Base-by-base conservation (phyloP, 2,797 vertebrate species). In the Alauda arvensis region DNA sequence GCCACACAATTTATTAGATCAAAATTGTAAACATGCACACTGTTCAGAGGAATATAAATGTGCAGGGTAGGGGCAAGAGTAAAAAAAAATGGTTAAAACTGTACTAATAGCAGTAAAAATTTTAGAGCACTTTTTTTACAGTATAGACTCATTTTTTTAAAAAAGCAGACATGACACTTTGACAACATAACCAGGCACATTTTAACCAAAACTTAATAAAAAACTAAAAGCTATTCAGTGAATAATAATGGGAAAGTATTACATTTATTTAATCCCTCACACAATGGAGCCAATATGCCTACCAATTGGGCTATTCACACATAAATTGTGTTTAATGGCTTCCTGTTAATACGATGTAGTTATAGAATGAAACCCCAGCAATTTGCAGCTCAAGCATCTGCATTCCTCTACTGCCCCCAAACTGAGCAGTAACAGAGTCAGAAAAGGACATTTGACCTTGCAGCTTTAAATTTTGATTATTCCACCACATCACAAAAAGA, bases 271-370 rank as follows among this genome's bases (percentile, higher is more conserved):
- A 93, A 90, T 75, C 61, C 53, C 66, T 77, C 61, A 76, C 87
- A 93, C 87, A 94, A 86, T 42, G 85, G 78, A 94, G 89, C 83
- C 90, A 89, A 80, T 29, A 25, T 88, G 89, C 67, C 87, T 59
- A 82, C 51, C 60, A 69, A 83, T 9, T 61, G 90, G 46, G 59
- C 68, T 89, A 86, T 93, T 96, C 93, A 93, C 55, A 85, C 31
- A 29, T 83, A 94, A 95, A 95, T 86, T 94, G 77, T 89, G 83
- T 95, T 95, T 96, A 96, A 95, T n/a, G 40, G 89, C 65, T 96
- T 95, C 81, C 92, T 95, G 93, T 95, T 97, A 95, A 95, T 95
- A 88, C 85, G 83, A 70, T 94, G 43, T 53, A 77, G 93, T 93
- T 95, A 65, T 59, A 89, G 37, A 95, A 91, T 83, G 92, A 95